Evolutionary conservation across 2,113 vertebrate genomes (phyloP).

Genomic region (Rafetus swinhoei): DNA sequence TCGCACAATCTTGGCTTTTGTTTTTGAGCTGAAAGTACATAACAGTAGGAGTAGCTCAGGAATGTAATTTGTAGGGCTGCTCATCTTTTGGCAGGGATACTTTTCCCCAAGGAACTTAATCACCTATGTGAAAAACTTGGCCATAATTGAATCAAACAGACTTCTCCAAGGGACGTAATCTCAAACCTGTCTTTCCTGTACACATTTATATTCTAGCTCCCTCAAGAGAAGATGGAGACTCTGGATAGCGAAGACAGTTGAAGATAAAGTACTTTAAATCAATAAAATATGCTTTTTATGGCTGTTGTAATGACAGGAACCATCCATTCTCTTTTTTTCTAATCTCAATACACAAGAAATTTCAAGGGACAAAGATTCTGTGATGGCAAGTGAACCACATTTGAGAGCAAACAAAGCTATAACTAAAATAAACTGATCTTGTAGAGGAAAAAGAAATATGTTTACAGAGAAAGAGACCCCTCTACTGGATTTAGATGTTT

Average conservation of each 20-base stretch:
- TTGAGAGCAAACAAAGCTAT: constrained; percentile 49
- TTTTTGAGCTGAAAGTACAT: not conserved
- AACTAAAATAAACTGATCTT: not conserved
- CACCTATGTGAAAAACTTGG: constrained; percentile 52
- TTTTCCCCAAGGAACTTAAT: constrained; percentile 23
- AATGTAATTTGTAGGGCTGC: constrained; percentile 70
- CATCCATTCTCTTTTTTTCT: constrained; percentile 55
- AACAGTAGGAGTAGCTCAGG: constrained; percentile 57
- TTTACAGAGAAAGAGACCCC: constrained; percentile 47
- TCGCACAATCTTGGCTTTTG: not conserved
- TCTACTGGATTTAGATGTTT: constrained; percentile 51
- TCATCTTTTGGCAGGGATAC: constrained; percentile 64
- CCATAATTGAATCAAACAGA: constrained; percentile 44
- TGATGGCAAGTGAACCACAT: constrained; percentile 40
- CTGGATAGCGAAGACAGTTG: constrained; percentile 47
- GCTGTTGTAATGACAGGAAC: constrained; percentile 53
- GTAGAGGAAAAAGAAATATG: not conserved
- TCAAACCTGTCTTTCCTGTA: not conserved
- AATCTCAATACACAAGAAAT: constrained; percentile 52
- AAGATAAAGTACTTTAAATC: constrained; percentile 65
- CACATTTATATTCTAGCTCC: not conserved
- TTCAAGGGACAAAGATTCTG: constrained; percentile 47
- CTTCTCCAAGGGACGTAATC: constrained; percentile 21
- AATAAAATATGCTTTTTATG: constrained; percentile 60
- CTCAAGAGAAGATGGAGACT: constrained; percentile 2